Conservation (phyloP, 2,797 vertebrate species). For the Ambastaia sidthimunki region DNA sequence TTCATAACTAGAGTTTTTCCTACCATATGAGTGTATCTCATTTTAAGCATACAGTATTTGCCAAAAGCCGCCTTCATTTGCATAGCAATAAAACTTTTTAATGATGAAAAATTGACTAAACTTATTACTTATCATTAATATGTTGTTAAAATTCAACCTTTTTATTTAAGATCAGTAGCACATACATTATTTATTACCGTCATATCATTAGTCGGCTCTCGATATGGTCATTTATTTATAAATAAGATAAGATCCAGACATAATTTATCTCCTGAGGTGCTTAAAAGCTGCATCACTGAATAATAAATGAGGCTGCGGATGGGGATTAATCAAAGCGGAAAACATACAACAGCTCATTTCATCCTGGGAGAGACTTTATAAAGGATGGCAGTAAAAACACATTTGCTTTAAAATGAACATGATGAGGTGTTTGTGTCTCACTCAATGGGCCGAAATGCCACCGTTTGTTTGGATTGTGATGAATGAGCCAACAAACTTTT, state of each 20-base stretch:
- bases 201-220: constrained; percentile 14
- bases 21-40: not conserved
- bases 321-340: constrained; percentile 48
- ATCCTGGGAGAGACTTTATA: constrained; percentile 36
- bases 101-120: not conserved
- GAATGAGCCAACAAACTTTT: constrained; percentile 63
- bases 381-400: constrained; percentile 28
- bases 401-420: constrained; percentile 52
- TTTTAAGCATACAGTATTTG: not conserved
- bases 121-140: not conserved
- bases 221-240: constrained; percentile 34
- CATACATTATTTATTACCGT: constrained; percentile 2
- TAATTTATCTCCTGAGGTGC: constrained; percentile 27
- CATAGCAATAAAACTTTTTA: not conserved
- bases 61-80: not conserved
- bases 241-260: constrained; percentile 33
- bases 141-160: constrained; percentile 3
- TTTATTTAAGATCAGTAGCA: not conserved
- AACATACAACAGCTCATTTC: constrained; percentile 33
- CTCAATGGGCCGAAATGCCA: constrained; percentile 46
- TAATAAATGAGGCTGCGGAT: constrained; percentile 33
- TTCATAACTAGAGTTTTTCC: not conserved
- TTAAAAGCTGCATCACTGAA: constrained; percentile 28
- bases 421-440: constrained; percentile 48
- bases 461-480: constrained; percentile 60